Base-by-base conservation (phyloP, 1,140 invertebrate genomes). In the Agrypnia vestita region DNA sequence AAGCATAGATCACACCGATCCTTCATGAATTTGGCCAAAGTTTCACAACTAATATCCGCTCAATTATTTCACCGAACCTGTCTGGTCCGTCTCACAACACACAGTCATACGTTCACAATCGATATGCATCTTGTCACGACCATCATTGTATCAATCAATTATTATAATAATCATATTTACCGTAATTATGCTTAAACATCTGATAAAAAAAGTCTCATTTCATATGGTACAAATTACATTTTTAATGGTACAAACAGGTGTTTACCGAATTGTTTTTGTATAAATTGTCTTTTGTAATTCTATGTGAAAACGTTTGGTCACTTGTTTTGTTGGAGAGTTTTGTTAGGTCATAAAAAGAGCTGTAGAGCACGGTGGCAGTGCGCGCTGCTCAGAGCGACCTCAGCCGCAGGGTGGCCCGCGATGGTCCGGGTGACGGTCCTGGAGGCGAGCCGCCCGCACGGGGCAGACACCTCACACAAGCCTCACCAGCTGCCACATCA, bases 71-170 rank as follows among this genome's bases (percentile, higher is more conserved):
- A 51, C 75, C 75, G 61, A 67, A 64, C 75, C 19, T 15, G 55
- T 59, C 21, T n/a, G 61, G 19, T 64, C 73, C 15, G 19, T 75
- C 72, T 25, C 75, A 76, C 56, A 76, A 67, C 75, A 76, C 62
- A 72, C 55, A 71, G 25, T 81, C 80, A 81, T 74, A 59, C 76
- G 71, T 81, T 79, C 78, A 81, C 80, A 56, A 78, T 77, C 75
- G 80, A 81, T 81, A 81, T 81, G 80, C 80, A 81, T 74, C 76
- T 78, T 77, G 80, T 77, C 80, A 76, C 80, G 61, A 75, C 64
- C 76, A 76, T 72, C 76, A 67, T 81, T 79, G 19, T 43, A 25
- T 64, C 55, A 67, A 78, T 80, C 67, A 47, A 78, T 78, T 81
- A 73, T 76, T 76, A 74, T 76, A 81, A 21, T 76, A 81, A 21